Conservation (phyloP, 1,140 invertebrate species). For the Hypothenemus hampei region DNA sequence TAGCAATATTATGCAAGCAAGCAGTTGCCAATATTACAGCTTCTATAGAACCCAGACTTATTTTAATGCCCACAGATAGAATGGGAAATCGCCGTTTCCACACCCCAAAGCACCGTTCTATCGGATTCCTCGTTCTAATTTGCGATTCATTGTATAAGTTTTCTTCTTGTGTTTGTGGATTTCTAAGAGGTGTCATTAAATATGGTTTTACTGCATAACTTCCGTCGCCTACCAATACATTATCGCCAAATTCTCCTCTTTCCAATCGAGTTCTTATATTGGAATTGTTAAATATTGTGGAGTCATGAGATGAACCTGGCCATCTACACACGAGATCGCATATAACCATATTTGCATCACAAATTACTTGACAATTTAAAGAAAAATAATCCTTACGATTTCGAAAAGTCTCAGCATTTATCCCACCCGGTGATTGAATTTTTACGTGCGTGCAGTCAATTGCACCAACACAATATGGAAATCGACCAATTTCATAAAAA, state of each 20-base stretch:
- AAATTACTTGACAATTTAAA: conserved; percentile 36
- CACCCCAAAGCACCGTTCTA: conserved; percentile 41
- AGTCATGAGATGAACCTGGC: conserved; percentile 42
- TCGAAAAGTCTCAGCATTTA: conserved; percentile 31
- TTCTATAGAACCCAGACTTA: too few species aligned
- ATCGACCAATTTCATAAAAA: neutral
- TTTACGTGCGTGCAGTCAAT: conserved; percentile 5
- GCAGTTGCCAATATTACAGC: too few species aligned
- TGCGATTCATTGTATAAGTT: conserved; percentile 40
- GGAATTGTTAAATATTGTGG: conserved; percentile 38
- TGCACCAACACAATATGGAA: neutral
- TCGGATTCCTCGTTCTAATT: conserved; percentile 38
- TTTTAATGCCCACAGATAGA: too few species aligned
- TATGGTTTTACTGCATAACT: conserved; percentile 31
- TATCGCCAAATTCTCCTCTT: conserved; percentile 24
- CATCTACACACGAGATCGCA: conserved; percentile 43
- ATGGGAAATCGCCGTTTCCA: conserved; percentile 41
- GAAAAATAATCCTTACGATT: too few species aligned
- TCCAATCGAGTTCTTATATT: conserved; percentile 32
- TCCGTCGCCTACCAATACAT: conserved; percentile 24
- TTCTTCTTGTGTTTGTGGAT: conserved; percentile 32
- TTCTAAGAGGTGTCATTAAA: conserved; percentile 35
- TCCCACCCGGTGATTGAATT: conserved; percentile 32
- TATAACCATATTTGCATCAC: conserved; percentile 20
- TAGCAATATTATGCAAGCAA: too few species aligned